Evolutionary conservation across 2,888 invertebrate genomes (phyloP).

Genomic region (Pyrrhopygopsis socrates): DNA sequence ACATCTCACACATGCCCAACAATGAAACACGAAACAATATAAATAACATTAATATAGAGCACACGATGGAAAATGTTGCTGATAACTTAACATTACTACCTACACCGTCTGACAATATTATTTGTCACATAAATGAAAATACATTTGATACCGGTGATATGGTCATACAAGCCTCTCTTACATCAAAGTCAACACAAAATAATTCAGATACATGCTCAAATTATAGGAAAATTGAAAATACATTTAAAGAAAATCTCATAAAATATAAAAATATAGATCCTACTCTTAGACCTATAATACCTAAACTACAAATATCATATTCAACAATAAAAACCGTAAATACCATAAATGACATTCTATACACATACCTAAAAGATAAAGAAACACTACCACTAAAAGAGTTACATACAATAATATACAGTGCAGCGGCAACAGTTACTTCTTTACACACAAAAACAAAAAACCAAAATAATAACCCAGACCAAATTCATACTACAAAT

Average conservation of each 20-base stretch:
- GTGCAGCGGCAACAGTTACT: conserved; percentile 1
- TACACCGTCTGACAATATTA: neutral
- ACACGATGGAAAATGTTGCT: neutral
- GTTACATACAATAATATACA: conserved; percentile 3
- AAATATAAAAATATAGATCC: conserved; percentile 37
- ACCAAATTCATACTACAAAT: neutral
- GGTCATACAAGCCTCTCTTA: neutral
- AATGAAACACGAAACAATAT: neutral
- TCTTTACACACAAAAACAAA: neutral
- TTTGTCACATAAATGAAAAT: neutral
- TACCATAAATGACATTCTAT: neutral
- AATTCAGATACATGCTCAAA: neutral
- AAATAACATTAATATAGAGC: neutral
- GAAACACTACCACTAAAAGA: neutral
- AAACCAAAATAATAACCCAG: neutral
- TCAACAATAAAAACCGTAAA: neutral
- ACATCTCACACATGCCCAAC: neutral
- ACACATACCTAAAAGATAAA: neutral
- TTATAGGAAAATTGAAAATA: neutral
- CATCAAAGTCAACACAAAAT: neutral
- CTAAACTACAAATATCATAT: conserved; percentile 4
- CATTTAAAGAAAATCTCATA: conserved; percentile 28
- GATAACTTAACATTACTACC: neutral
- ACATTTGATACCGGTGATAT: neutral
- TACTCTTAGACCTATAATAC: conserved; percentile 29